Evolutionary conservation across 2,888 invertebrate genomes (phyloP), one percentile per base, ranked within the genome.

Genomic region (Uloborus plumipes): DNA sequence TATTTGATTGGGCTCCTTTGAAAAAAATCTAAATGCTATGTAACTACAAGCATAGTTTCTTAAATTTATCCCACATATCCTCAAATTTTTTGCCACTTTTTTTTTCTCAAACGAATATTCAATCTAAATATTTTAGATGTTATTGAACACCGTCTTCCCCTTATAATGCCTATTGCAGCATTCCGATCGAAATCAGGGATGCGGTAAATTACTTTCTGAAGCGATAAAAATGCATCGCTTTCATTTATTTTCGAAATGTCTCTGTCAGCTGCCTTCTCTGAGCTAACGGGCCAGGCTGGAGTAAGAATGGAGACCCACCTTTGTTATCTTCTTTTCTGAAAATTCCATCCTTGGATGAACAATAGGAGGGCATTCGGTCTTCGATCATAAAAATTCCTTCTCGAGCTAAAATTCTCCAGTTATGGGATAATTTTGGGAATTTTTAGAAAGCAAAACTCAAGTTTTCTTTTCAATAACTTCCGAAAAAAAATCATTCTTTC

Each of bases 181-280:
- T 73, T 69, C 55, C 47, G 53, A 53, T 55, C 76, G 70, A n/a
- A 39, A 18, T 64, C 70, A 65, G 53, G 69, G 65, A 71, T 64
- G 77, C 71, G 71, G 70, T 20, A 78, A 78, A 71, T 78, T 78
- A 50, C 71, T 71, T 71, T 78, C 77, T 47, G n/a, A 18, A 53
- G 53, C 69, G 76, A 62, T 58, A 59, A 71, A 58, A 65, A 65
- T 31, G 62, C 71, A 78, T 39, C 64, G 55, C 58, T 78, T 71
- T 78, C 77, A 78, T 71, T 78, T 71, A 78, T 78, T 71, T 78
- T 65, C 65, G 64, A 78, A 78, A 71, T 78, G 70, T 78, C 77
- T 78, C 70, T 71, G 70, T 78, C 77, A 78, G 70, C 70, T 62
- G 70, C 71, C 77, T 65, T 78, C 71, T 78, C 71, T 65, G 65